phyloP scores from a whole-genome alignment of 2,113 vertebrate genomes.

The Apaloderma vittatum region DNA sequence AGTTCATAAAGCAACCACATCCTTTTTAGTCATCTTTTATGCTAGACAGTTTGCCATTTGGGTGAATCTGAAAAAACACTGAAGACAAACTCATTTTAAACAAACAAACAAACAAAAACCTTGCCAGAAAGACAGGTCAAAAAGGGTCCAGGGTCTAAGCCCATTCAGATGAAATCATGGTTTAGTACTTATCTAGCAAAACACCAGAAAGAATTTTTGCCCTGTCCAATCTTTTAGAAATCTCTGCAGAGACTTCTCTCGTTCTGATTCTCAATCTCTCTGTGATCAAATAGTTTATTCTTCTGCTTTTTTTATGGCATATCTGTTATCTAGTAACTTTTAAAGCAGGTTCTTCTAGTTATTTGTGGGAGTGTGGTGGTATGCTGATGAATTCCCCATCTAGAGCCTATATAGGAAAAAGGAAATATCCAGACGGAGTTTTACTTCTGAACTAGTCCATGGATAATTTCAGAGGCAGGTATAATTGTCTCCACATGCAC shows the following conservation, averaged over 20 bases:
- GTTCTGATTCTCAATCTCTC: conserved; percentile 31
- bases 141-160: not conserved
- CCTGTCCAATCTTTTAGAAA: not conserved
- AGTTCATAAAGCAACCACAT: conserved; percentile 31
- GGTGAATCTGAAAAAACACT: conserved; percentile 19
- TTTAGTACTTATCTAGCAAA: conserved; percentile 32
- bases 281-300: not conserved
- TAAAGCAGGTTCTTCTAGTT: not conserved
- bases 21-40: conserved; percentile 17
- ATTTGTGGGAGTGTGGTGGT: not conserved
- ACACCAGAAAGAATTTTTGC: not conserved
- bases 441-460: conserved; percentile 6
- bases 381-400: conserved; percentile 48
- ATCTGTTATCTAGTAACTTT: conserved; percentile 29
- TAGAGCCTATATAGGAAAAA: not conserved
- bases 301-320: not conserved
- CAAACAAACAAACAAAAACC: conserved; percentile 1
- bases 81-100: not conserved
- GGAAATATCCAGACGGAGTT: conserved; percentile 35
- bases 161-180: not conserved
- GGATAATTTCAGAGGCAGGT: conserved; percentile 14
- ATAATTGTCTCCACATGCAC: conserved; percentile 48
- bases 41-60: conserved; percentile 21
- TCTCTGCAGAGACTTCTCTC: conserved; percentile 30
- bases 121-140: not conserved